phyloP scores from a whole-genome alignment of 1,140 invertebrate species.

The Eumeta japonica region DNA sequence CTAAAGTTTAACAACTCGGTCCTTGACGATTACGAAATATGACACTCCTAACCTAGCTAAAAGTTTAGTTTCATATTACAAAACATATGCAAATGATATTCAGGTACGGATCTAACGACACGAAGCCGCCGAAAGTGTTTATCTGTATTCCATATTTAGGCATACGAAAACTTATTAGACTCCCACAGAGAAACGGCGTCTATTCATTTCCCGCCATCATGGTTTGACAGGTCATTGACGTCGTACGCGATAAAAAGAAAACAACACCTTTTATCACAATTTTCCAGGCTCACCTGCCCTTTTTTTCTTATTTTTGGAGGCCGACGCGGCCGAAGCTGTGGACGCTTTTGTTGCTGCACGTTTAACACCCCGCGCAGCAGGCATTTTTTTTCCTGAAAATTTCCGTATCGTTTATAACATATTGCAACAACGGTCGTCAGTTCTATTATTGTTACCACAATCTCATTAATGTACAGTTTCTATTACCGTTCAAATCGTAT shows the following conservation, averaged over 20 bases:
- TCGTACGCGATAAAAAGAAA: slow-evolving; percentile 48
- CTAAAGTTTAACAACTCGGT: too few species aligned
- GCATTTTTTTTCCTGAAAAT: slow-evolving; percentile 51
- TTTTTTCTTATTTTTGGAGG: slow-evolving; percentile 51
- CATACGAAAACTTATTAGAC: too few species aligned
- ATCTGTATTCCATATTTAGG: too few species aligned
- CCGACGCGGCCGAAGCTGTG: slow-evolving; percentile 27
- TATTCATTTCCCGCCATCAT: slow-evolving; percentile 55
- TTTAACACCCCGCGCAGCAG: slow-evolving; percentile 47
- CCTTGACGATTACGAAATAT: too few species aligned
- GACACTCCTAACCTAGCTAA: too few species aligned
- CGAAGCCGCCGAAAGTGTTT: too few species aligned
- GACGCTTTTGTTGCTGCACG: slow-evolving; percentile 46
- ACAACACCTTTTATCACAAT: slow-evolving; percentile 34
- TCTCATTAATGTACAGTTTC: slow-evolving; percentile 35
- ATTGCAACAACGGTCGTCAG: too few species aligned
- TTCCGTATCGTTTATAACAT: too few species aligned
- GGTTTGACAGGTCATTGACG: slow-evolving; percentile 55
- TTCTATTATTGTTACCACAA: slow-evolving; percentile 38
- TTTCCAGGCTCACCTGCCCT: slow-evolving; percentile 37
- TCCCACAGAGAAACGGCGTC: too few species aligned
- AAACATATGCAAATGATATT: too few species aligned
- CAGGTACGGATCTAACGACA: too few species aligned
- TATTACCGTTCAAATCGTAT: slow-evolving; percentile 30
- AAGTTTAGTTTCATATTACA: too few species aligned